Conservation (phyloP, 2,113 vertebrate species). For the Alethe castanea region DNA sequence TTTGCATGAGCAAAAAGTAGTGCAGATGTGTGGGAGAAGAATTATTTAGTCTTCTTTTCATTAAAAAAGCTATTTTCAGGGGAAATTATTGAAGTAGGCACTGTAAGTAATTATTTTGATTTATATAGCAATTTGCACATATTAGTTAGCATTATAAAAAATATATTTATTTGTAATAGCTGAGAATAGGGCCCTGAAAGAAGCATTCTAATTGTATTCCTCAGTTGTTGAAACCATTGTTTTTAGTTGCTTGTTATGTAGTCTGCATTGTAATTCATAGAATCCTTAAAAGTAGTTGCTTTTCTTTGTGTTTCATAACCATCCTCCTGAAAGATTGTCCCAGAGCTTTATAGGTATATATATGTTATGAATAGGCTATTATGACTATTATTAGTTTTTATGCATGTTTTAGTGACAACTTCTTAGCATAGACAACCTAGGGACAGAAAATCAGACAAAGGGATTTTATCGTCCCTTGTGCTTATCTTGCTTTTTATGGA, state of each 20-base stretch:
- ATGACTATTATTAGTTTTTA: not conserved
- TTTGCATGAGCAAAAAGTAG: not conserved
- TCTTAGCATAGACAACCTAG: not conserved
- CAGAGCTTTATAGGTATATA: not conserved
- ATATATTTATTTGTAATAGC: not conserved
- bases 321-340: not conserved
- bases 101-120: not conserved
- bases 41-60: not conserved
- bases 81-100: not conserved
- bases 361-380: not conserved
- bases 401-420: not conserved
- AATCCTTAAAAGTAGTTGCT: not conserved
- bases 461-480: not conserved
- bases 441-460: not conserved
- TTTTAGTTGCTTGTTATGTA: not conserved
- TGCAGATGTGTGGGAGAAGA: not conserved
- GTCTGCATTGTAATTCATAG: not conserved
- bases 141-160: not conserved
- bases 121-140: not conserved
- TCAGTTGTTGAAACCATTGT: not conserved
- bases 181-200: not conserved
- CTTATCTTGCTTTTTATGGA: not conserved
- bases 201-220: not conserved
- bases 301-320: not conserved
- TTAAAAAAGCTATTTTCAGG: not conserved